phyloP scores from a whole-genome alignment of 2,797 vertebrate genomes.

The Xiphophorus birchmanni region DNA sequence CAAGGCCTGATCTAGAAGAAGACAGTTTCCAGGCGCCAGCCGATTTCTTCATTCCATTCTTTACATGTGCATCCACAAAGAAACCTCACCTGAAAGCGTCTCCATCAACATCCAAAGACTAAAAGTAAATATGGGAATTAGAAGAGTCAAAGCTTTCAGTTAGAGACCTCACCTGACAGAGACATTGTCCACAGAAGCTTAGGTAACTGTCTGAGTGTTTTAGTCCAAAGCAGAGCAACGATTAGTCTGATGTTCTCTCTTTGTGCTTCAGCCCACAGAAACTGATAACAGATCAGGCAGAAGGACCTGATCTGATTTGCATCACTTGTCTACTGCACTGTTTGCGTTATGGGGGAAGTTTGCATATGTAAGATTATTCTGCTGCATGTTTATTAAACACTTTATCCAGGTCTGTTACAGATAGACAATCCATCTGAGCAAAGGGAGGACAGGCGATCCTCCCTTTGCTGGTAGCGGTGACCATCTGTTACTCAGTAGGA shows the following conservation, averaged over 20 bases:
- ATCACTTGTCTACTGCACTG: constrained; percentile 47
- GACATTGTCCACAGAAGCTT: constrained; percentile 27
- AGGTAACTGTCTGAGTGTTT: constrained; percentile 1
- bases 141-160: neutral
- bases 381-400: constrained; percentile 50
- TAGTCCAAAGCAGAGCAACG: constrained; percentile 1
- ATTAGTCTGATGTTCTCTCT: constrained; percentile 18
- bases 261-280: constrained; percentile 28
- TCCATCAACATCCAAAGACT: constrained; percentile 4
- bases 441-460: constrained; percentile 39
- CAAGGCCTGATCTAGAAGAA: neutral
- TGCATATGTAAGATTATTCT: constrained; percentile 51
- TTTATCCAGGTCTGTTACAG: constrained; percentile 33
- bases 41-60: neutral
- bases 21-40: neutral
- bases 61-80: neutral
- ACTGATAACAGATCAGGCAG: constrained; percentile 62
- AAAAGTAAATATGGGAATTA: neutral
- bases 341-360: constrained; percentile 36
- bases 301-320: constrained; percentile 66
- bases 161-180: constrained; percentile 53
- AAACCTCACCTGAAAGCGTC: constrained; percentile 29
- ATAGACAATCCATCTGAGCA: constrained; percentile 10
- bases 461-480: constrained; percentile 33
- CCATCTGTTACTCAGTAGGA: constrained; percentile 71